These are phyloP conservation scores for Drosophila subpulchrella DNA, from an alignment of 1,140 invertebrate species.

Conservation along the genomic window DNA sequence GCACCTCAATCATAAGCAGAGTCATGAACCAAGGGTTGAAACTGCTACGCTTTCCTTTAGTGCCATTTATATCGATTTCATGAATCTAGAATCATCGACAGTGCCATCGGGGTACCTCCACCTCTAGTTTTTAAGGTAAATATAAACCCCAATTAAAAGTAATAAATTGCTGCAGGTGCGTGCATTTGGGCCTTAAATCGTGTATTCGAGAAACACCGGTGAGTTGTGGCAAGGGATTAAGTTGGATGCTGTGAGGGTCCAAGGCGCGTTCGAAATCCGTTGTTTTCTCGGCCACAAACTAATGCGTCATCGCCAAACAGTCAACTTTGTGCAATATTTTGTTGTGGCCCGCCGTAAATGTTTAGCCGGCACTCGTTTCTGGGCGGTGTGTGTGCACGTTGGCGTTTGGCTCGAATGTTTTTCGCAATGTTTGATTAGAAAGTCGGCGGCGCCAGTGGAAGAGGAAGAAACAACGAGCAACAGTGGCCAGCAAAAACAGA, in stretches of 20 bases:
- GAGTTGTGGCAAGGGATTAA: background rate
- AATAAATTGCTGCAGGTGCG: background rate
- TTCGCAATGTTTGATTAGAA: constrained; percentile 75
- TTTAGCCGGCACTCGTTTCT: constrained; percentile 54
- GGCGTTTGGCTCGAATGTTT: constrained; percentile 24
- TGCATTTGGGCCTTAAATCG: background rate
- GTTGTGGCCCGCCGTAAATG: constrained; percentile 33
- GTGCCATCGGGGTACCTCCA: constrained; percentile 2
- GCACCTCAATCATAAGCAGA: background rate
- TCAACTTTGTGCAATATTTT: constrained; percentile 52
- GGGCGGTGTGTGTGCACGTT: constrained; percentile 22
- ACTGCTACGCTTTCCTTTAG: background rate
- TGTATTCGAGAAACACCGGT: too few species aligned
- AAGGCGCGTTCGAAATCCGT: constrained; percentile 15
- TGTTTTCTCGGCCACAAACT: constrained; percentile 56
- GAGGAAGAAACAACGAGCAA: constrained; percentile 22
- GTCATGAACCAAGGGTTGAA: background rate
- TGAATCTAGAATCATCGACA: background rate
- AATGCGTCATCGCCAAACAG: constrained; percentile 70
- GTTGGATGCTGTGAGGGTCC: background rate
- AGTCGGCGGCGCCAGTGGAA: constrained; percentile 52
- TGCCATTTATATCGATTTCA: background rate
- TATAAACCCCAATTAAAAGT: constrained; percentile 10
- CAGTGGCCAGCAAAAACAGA: constrained; percentile 9
- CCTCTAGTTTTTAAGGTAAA: constrained; percentile 37